A percentile compares a stretch with the other conserved stretches of the same genome.
Conservation (phyloP, 2,797 vertebrate genomes). For the Xyrichtys novacula region DNA sequence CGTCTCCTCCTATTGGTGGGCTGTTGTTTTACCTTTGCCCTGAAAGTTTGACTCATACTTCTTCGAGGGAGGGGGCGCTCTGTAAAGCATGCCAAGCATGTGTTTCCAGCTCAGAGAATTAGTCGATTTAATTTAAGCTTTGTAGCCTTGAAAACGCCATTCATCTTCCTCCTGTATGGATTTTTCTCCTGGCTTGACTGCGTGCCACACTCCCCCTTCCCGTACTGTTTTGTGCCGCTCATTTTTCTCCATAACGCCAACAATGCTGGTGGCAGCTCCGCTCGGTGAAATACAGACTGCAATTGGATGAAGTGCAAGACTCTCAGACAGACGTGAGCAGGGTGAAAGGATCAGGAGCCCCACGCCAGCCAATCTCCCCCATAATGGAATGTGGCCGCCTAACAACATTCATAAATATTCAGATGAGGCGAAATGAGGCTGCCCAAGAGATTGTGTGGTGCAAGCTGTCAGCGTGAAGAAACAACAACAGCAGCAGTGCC, state of each 20-base stretch:
- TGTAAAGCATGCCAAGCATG: slow-evolving; percentile 4
- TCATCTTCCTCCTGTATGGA: slow-evolving; percentile 57
- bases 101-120: slow-evolving; percentile 58
- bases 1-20: slow-evolving; percentile 1
- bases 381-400: slow-evolving; percentile 78
- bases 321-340: slow-evolving; percentile 55
- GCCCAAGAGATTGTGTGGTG: slow-evolving; percentile 55
- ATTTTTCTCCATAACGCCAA: slow-evolving; percentile 67
- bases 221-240: slow-evolving; percentile 32
- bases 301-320: slow-evolving; percentile 62
- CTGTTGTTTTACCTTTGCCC: slow-evolving; percentile 40
- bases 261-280: slow-evolving; percentile 39
- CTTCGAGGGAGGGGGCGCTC: neutral
- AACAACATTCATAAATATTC: slow-evolving; percentile 83
- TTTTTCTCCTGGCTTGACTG: slow-evolving; percentile 49
- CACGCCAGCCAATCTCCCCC: slow-evolving; percentile 67
- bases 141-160: slow-evolving; percentile 68
- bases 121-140: slow-evolving; percentile 59
- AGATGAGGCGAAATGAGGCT: slow-evolving; percentile 64
- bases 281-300: slow-evolving; percentile 52
- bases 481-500: slow-evolving; percentile 21
- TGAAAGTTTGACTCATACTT: slow-evolving; percentile 49
- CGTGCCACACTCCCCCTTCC: slow-evolving; percentile 9
- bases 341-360: slow-evolving; percentile 66
- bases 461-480: slow-evolving; percentile 50